Percentiles rank a stretch among this genome's conserved stretches.
Conservation (phyloP, 2,113 vertebrate species). For the Xiphophorus hellerii region DNA sequence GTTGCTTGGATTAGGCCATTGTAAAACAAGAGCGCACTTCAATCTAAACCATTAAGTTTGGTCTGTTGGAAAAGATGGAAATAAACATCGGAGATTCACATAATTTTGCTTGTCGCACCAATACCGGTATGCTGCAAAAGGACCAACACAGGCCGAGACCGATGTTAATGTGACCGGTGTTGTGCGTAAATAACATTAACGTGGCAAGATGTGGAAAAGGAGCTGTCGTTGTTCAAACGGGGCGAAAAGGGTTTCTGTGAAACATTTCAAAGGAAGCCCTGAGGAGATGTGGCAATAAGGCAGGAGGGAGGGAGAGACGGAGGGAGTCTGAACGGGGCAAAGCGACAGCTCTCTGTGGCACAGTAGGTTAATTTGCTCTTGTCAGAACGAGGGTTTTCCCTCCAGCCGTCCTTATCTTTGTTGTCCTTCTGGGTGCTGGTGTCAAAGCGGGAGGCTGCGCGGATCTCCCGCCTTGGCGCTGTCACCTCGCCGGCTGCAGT, state of each 20-base stretch:
- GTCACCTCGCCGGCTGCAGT: slow-evolving; percentile 57
- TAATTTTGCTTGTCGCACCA: too few species aligned
- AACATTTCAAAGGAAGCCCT: slow-evolving; percentile 15
- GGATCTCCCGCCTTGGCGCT: slow-evolving; percentile 56
- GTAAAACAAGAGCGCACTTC: too few species aligned
- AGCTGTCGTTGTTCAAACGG: slow-evolving; percentile 18
- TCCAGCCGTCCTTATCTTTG: slow-evolving; percentile 74
- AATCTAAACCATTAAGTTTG: background rate
- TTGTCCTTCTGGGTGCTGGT: slow-evolving; percentile 75
- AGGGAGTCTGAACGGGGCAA: slow-evolving; percentile 34
- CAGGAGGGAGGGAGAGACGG: slow-evolving; percentile 27
- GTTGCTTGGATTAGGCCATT: too few species aligned
- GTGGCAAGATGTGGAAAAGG: background rate
- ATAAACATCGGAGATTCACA: too few species aligned
- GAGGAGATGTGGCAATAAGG: slow-evolving; percentile 1
- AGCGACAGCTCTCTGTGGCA: slow-evolving; percentile 50
- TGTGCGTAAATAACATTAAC: background rate
- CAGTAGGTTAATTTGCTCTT: slow-evolving; percentile 77
- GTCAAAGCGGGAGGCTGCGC: slow-evolving; percentile 60
- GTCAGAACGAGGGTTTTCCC: slow-evolving; percentile 73
- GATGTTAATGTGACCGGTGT: background rate
- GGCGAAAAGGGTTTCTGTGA: background rate
- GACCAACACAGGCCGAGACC: background rate
- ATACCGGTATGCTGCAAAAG: background rate
- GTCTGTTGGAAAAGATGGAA: too few species aligned